Conservation (phyloP, 1,140 invertebrate species). For the Drosophila pandora region DNA sequence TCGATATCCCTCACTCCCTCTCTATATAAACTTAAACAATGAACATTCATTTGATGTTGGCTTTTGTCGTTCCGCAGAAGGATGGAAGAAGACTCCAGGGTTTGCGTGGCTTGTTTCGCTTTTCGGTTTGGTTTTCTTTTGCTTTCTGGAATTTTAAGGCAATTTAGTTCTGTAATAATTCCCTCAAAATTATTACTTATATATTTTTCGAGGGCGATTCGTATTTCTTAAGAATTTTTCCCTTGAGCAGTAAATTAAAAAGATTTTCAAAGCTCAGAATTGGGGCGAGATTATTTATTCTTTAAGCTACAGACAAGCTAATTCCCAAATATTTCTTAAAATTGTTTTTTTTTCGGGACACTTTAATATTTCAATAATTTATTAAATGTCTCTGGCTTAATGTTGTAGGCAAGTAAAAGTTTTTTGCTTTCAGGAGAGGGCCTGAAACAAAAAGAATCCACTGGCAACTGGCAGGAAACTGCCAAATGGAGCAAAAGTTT, state of each 20-base stretch:
- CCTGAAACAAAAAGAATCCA: constrained; percentile 39
- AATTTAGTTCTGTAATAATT: constrained; percentile 25
- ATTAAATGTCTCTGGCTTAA: constrained; percentile 28
- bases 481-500: constrained; percentile 71
- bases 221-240: background rate
- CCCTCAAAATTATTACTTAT: constrained; percentile 6
- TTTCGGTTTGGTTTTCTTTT: background rate
- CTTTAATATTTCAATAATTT: constrained; percentile 8
- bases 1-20: background rate
- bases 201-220: constrained; percentile 5
- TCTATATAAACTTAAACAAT: constrained; percentile 47
- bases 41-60: constrained; percentile 43
- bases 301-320: background rate
- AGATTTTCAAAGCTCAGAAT: constrained; percentile 24
- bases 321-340: no score
- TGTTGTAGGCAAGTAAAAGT: constrained; percentile 27
- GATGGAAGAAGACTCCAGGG: constrained; percentile 8
- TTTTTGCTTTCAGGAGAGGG: constrained; percentile 11
- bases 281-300: constrained; percentile 6
- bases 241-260: constrained; percentile 26
- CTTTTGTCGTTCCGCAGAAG: constrained; percentile 19
- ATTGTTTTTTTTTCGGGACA: background rate
- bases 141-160: constrained; percentile 24
- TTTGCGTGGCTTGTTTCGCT: constrained; percentile 5
- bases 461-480: constrained; percentile 40